Evolutionary conservation across 2,797 vertebrate genomes (phyloP).

Genomic region (Nyctalus aviator): DNA sequence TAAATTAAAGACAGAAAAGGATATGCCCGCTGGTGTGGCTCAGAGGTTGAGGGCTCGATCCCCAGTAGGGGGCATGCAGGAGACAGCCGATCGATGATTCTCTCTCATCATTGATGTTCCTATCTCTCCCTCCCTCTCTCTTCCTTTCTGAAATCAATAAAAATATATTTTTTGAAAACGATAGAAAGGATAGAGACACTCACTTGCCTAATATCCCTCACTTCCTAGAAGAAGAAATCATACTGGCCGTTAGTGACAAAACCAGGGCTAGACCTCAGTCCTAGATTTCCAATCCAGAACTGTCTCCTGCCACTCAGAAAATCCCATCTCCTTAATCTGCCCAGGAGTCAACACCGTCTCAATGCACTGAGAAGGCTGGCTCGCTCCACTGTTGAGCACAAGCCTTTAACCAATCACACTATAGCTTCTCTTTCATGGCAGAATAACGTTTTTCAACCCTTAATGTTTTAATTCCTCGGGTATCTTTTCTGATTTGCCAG

Average conservation of each 20-base stretch:
- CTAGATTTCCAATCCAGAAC: not conserved
- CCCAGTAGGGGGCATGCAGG: too few relatives aligned
- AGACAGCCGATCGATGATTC: too few relatives aligned
- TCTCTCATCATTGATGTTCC: too few relatives aligned
- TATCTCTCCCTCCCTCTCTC: too few relatives aligned
- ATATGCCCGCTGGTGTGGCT: not conserved
- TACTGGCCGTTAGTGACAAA: not conserved
- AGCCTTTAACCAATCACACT: not conserved
- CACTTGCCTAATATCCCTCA: not conserved
- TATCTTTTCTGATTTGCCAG: conserved; percentile 10
- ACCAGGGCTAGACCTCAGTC: not conserved
- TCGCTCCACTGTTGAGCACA: not conserved
- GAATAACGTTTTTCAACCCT: not conserved
- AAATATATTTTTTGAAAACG: not conserved
- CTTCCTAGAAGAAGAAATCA: not conserved
- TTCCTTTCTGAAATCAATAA: too few relatives aligned
- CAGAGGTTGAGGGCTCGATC: too few relatives aligned
- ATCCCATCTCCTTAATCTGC: not conserved
- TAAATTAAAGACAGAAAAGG: not conserved
- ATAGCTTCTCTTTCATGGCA: not conserved
- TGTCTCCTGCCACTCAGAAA: conserved; percentile 13
- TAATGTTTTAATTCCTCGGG: conserved; percentile 1
- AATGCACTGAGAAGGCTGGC: not conserved
- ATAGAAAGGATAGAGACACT: not conserved
- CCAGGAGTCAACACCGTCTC: not conserved